Conservation (phyloP, 2,113 vertebrate genomes). For the Stegastes partitus region DNA sequence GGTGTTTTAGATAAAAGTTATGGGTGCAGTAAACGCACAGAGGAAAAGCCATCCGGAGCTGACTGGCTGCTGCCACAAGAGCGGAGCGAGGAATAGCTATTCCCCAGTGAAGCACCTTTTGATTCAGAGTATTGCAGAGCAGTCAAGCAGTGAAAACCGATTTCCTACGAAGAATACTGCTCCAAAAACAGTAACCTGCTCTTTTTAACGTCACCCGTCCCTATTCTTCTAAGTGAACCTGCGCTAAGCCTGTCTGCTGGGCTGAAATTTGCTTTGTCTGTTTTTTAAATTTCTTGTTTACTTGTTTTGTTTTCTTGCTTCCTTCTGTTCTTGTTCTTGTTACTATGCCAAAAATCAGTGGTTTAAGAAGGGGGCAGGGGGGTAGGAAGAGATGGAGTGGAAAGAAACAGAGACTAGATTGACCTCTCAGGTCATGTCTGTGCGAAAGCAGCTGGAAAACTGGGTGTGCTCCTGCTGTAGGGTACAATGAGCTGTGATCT, state of each 20-base stretch:
- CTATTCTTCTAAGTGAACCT: constrained; percentile 31
- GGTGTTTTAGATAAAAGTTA: constrained; percentile 27
- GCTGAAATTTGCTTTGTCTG: constrained; percentile 13
- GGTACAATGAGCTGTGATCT: not conserved
- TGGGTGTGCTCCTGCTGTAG: not conserved
- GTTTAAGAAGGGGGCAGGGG: not conserved
- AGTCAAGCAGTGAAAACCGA: constrained; percentile 67
- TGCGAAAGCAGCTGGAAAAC: not conserved
- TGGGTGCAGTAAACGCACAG: constrained; percentile 24
- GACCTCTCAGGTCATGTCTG: constrained; percentile 18
- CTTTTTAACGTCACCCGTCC: constrained; percentile 42
- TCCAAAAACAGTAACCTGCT: constrained; percentile 58
- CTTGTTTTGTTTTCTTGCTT: not conserved
- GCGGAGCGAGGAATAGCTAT: constrained; percentile 37
- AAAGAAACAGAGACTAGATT: constrained; percentile 22
- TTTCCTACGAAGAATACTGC: constrained; percentile 62
- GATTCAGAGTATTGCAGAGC: constrained; percentile 57
- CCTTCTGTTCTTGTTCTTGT: constrained; percentile 11
- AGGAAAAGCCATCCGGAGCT: constrained; percentile 36
- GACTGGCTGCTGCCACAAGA: constrained; percentile 42
- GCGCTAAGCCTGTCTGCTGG: constrained; percentile 4
- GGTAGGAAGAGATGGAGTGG: not conserved
- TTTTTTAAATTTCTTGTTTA: not conserved
- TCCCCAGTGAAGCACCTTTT: constrained; percentile 57
- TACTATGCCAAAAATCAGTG: not conserved